A percentile compares a stretch with the other conserved stretches of the same genome.
phyloP scores from a whole-genome alignment of 2,113 vertebrate species.

The Coptodon bakossiorum region DNA sequence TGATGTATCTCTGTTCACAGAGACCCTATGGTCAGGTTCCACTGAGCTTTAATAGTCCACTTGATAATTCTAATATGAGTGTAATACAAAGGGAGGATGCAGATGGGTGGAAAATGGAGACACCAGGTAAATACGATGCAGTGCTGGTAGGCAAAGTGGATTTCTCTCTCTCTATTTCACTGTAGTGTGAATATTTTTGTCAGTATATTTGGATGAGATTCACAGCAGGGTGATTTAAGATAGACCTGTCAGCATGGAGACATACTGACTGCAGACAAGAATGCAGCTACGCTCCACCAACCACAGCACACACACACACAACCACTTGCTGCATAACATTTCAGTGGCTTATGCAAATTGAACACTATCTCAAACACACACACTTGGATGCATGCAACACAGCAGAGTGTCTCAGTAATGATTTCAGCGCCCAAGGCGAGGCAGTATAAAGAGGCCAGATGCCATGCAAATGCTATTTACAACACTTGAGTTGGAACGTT shows the following conservation, averaged over 20 bases:
- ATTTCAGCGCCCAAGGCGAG: neutral
- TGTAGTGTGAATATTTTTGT: neutral
- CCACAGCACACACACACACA: neutral
- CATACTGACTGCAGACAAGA: slow-evolving; percentile 28
- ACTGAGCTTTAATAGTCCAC: neutral
- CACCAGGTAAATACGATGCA: neutral
- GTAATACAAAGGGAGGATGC: neutral
- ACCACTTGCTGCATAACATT: neutral
- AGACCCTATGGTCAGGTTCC: neutral
- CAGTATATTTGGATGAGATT: neutral
- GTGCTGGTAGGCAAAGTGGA: neutral
- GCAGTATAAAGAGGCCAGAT: neutral
- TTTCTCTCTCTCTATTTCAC: neutral
- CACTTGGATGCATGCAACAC: neutral
- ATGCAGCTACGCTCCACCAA: slow-evolving; percentile 4
- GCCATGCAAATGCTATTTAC: neutral
- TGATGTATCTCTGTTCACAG: neutral
- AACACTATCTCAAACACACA: slow-evolving; percentile 24
- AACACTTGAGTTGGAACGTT: neutral
- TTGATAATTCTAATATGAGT: neutral
- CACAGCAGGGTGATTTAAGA: slow-evolving; percentile 23
- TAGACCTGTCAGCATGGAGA: slow-evolving; percentile 33
- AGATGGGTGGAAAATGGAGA: neutral
- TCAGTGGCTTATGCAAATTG: slow-evolving; percentile 44
- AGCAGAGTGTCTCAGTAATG: neutral